phyloP scores from a whole-genome alignment of 37 sponge, comb jelly and placozoan genomes.

The Eunapius fragilis region DNA sequence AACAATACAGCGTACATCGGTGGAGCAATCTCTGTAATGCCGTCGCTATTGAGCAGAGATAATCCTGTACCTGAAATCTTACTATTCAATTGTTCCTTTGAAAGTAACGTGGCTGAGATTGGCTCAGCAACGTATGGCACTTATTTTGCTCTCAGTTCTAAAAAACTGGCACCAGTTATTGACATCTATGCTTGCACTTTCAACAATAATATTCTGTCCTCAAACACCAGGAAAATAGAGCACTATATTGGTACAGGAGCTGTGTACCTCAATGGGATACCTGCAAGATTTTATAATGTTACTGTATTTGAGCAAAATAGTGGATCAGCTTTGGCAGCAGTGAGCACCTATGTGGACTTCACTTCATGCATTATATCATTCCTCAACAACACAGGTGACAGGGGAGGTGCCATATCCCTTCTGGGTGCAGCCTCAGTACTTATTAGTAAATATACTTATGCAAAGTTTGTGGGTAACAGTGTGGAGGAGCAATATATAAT shows the following conservation, averaged over 20 bases:
- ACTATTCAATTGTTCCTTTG: conserved; percentile 4
- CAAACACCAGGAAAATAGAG: background rate
- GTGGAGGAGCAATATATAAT: conserved; percentile 70
- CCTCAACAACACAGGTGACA: conserved; percentile 21
- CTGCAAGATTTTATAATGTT: conserved; percentile 27
- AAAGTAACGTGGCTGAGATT: conserved; percentile 24
- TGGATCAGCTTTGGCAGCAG: conserved; percentile 48
- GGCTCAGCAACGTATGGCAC: conserved; percentile 43
- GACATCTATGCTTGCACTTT: conserved; percentile 19
- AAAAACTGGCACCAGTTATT: conserved; percentile 18
- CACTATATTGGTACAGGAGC: conserved; percentile 29
- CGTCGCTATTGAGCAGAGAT: too few species aligned
- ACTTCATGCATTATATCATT: conserved; percentile 6
- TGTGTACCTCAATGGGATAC: conserved; percentile 40
- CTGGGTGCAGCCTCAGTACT: conserved; percentile 27
- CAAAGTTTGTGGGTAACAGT: conserved; percentile 42
- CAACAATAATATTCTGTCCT: conserved; percentile 11
- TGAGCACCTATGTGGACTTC: conserved; percentile 37
- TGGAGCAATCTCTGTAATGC: too few species aligned
- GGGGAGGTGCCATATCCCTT: conserved; percentile 57
- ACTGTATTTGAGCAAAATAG: conserved; percentile 30
- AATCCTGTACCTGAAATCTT: too few species aligned
- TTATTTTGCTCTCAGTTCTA: background rate
- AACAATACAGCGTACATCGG: too few species aligned
- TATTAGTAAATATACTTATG: background rate